phyloP scores from a whole-genome alignment of 2,888 invertebrate genomes.

The Drosophila algonquin region DNA sequence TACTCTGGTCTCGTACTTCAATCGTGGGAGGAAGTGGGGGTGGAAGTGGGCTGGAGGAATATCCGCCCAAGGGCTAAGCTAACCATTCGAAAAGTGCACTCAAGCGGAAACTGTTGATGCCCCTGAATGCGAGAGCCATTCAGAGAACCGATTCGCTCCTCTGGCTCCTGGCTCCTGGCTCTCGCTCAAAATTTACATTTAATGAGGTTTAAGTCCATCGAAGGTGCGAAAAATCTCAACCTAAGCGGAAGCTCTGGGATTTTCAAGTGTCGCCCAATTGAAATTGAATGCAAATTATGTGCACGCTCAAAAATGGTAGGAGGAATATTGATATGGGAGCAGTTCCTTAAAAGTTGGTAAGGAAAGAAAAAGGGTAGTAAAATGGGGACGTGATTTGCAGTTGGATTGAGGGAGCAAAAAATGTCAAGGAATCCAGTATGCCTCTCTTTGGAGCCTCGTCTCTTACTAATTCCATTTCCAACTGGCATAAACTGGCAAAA shows the following conservation, averaged over 20 bases:
- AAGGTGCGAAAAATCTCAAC: slow-evolving; percentile 60
- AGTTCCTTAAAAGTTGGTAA: no score
- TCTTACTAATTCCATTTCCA: no score
- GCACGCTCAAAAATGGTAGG: background rate
- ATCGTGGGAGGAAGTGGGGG: background rate
- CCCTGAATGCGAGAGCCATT: slow-evolving; percentile 29
- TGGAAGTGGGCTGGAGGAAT: background rate
- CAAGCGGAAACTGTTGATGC: slow-evolving; percentile 68
- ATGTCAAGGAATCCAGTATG: no score
- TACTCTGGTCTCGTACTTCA: slow-evolving; percentile 11
- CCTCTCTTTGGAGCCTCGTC: background rate
- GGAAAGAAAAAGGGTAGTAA: no score
- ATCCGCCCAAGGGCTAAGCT: slow-evolving; percentile 22
- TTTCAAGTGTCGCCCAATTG: slow-evolving; percentile 32
- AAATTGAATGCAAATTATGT: slow-evolving; percentile 50
- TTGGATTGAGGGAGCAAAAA: no score
- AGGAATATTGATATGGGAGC: background rate
- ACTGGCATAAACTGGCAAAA: background rate
- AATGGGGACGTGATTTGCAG: no score
- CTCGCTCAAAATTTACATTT: slow-evolving; percentile 69
- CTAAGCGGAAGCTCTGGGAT: slow-evolving; percentile 17
- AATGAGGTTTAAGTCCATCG: slow-evolving; percentile 68
- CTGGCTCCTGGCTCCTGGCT: background rate
- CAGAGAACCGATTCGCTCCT: slow-evolving; percentile 24
- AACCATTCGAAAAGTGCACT: slow-evolving; percentile 68